Conservation (phyloP, 1,140 invertebrate species). For the Copidosoma floridanum region DNA sequence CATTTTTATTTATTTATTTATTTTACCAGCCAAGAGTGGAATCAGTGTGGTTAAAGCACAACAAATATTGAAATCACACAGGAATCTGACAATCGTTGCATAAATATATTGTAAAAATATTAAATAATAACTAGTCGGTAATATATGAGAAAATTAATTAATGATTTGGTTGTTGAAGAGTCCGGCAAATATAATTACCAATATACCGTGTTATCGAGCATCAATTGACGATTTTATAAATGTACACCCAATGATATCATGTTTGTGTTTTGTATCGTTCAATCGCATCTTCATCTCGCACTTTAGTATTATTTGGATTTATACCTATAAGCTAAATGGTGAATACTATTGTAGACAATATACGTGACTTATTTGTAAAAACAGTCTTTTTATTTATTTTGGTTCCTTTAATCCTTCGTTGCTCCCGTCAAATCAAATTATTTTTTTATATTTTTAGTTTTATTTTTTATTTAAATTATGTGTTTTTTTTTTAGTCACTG, state of each 20-base stretch:
- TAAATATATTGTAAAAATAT: too few relatives aligned
- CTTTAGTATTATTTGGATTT: conserved; percentile 17
- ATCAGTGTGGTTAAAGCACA: too few relatives aligned
- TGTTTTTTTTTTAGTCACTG: not conserved
- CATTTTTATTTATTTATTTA: conserved; percentile 12
- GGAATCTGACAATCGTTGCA: too few relatives aligned
- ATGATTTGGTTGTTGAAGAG: too few relatives aligned
- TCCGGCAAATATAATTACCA: too few relatives aligned
- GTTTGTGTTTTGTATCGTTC: not conserved
- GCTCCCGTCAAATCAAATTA: not conserved
- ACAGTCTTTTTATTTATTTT: conserved; percentile 18
- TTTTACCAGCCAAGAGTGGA: not conserved
- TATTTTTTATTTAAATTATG: not conserved
- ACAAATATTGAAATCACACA: too few relatives aligned
- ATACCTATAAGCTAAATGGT: conserved; percentile 19
- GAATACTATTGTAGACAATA: conserved; percentile 13
- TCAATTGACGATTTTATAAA: too few relatives aligned
- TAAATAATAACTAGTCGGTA: too few relatives aligned
- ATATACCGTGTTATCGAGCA: too few relatives aligned
- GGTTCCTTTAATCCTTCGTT: not conserved
- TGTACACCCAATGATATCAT: too few relatives aligned
- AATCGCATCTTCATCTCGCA: not conserved
- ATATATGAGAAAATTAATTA: too few relatives aligned
- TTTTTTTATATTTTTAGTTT: not conserved
- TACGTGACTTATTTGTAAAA: conserved; percentile 10